Percentiles rank a stretch among this genome's conserved stretches.
These are phyloP conservation scores for Desmophyllum pertusum DNA, from an alignment of 92 coral and sea anemone genomes.

Conservation along the genomic window DNA sequence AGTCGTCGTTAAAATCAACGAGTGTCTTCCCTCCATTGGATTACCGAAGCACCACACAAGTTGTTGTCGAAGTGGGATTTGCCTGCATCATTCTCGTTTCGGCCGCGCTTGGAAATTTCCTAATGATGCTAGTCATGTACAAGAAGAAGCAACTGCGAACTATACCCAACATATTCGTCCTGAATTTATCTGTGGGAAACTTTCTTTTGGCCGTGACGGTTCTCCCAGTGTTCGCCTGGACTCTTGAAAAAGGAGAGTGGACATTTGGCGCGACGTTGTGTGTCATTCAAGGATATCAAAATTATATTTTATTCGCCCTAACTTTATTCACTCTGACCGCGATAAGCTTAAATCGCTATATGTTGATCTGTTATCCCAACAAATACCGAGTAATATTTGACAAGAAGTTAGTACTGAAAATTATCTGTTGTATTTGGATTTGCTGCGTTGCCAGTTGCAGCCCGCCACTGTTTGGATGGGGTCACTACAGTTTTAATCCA, in stretches of 20 bases:
- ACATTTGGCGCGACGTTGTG: constrained; percentile 49
- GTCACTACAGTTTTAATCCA: constrained; percentile 48
- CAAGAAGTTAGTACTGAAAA: constrained; percentile 42
- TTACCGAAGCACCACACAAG: constrained; percentile 11
- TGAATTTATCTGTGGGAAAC: constrained; percentile 58
- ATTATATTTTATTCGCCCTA: constrained; percentile 48
- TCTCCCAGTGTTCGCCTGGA: constrained; percentile 52
- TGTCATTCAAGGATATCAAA: constrained; percentile 51
- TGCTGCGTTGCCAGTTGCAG: constrained; percentile 33
- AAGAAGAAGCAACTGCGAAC: constrained; percentile 57
- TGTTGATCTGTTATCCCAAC: constrained; percentile 40
- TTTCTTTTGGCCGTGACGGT: constrained; percentile 52
- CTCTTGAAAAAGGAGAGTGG: constrained; percentile 58
- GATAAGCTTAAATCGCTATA: constrained; percentile 60
- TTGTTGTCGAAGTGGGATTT: constrained; percentile 35
- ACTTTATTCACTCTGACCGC: constrained; percentile 52
- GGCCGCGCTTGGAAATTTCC: constrained; percentile 50
- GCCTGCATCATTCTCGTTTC: constrained; percentile 41
- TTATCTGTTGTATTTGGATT: constrained; percentile 54
- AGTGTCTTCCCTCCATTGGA: constrained; percentile 6
- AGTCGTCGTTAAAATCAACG: neutral
- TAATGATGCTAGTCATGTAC: constrained; percentile 42
- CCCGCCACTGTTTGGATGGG: constrained; percentile 58
- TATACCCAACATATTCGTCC: constrained; percentile 62
- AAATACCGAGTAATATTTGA: constrained; percentile 31